phyloP scores from a whole-genome alignment of 1,140 invertebrate genomes.

The Venustaconcha ellipsiformis region DNA sequence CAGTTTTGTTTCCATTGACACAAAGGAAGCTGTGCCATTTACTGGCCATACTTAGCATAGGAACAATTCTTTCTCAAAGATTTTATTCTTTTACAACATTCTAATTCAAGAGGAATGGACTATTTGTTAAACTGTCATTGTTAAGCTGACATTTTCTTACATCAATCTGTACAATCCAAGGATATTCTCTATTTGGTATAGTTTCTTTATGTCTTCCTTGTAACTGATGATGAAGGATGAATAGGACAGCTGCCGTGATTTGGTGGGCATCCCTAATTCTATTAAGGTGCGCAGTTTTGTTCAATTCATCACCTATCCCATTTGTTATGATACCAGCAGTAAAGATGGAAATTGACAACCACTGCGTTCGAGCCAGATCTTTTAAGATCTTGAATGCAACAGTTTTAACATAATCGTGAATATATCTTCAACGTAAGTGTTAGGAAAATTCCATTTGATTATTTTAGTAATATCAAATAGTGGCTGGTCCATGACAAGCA shows the following conservation, averaged over 20 bases:
- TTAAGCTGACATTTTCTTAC: background rate
- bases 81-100: background rate
- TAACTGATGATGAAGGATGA: background rate
- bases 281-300: conserved; percentile 20
- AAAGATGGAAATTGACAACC: conserved; percentile 37
- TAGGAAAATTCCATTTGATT: conserved; percentile 45
- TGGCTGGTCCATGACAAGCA: conserved; percentile 37
- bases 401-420: conserved; percentile 38
- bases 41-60: no score
- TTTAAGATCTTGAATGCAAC: conserved; percentile 38
- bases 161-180: background rate
- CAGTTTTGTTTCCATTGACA: no score
- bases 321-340: conserved; percentile 32
- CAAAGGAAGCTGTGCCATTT: no score
- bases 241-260: conserved; percentile 15
- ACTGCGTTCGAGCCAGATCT: conserved; percentile 35
- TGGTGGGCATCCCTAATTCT: conserved; percentile 21
- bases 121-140: background rate
- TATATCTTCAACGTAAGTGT: conserved; percentile 44
- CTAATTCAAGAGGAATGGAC: conserved; percentile 2
- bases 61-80: no score
- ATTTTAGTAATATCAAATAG: conserved; percentile 38
- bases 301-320: conserved; percentile 34
- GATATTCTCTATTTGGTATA: background rate
- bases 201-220: conserved; percentile 6